Percentiles rank a stretch among this genome's conserved stretches.
Conservation (phyloP, 2,113 vertebrate species). For the Pseudorectes ferrugineus region DNA sequence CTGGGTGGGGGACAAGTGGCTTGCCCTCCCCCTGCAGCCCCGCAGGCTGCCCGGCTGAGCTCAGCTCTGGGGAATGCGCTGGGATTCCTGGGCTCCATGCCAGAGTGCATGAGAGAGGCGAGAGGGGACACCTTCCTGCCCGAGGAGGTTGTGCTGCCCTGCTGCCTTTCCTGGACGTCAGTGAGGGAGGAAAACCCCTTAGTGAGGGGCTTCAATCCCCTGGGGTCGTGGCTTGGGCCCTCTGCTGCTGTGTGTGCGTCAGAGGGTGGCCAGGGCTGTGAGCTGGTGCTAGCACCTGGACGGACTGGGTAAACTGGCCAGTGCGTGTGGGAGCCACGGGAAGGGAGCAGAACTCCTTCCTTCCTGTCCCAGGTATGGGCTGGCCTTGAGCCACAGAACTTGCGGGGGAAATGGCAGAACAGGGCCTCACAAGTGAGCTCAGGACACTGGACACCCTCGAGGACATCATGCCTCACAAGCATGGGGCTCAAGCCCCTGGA, state of each 20-base stretch:
- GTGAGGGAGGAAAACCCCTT: background rate
- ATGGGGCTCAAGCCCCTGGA: background rate
- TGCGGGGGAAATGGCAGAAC: background rate
- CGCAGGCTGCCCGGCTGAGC: background rate
- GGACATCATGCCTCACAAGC: fast-evolving
- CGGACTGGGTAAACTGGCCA: background rate
- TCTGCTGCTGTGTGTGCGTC: background rate
- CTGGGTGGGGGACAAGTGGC: background rate
- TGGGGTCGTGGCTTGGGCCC: background rate
- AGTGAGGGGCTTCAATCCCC: fast-evolving
- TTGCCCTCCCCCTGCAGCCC: background rate
- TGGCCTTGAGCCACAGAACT: fast-evolving
- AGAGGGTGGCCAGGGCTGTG: fast-evolving
- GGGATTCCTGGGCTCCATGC: constrained; percentile 35
- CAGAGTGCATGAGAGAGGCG: background rate
- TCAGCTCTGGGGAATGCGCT: background rate
- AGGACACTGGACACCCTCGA: background rate
- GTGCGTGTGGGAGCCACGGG: fast-evolving
- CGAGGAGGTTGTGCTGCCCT: background rate
- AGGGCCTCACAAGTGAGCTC: fast-evolving
- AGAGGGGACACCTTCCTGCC: background rate
- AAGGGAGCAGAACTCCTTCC: background rate
- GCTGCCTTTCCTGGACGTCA: background rate
- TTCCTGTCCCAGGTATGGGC: background rate
- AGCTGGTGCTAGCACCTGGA: background rate